Conservation (phyloP, 2,888 invertebrate species). For the Tetrapedia diversipes region DNA sequence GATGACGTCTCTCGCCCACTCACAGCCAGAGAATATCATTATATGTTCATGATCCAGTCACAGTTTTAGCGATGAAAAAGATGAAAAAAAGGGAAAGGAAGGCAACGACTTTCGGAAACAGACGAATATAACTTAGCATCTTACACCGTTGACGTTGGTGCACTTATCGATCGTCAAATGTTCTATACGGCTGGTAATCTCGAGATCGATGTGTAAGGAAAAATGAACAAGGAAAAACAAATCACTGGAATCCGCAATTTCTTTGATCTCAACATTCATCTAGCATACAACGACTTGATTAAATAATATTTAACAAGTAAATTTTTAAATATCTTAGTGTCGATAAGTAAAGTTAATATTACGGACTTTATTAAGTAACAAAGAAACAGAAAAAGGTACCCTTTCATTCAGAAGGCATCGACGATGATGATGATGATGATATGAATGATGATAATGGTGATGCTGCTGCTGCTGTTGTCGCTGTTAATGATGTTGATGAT, state of each 20-base stretch:
- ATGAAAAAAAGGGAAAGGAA: not conserved
- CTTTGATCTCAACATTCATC: conserved; percentile 82
- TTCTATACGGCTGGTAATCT: conserved; percentile 48
- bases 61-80: not conserved
- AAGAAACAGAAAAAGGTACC: conserved; percentile 57
- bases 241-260: conserved; percentile 76
- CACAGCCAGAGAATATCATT: not conserved
- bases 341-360: conserved; percentile 62
- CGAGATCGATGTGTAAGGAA: conserved; percentile 25
- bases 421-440: conserved; percentile 15
- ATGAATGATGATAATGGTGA: conserved; percentile 53
- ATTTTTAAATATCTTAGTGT: conserved; percentile 75
- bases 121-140: conserved; percentile 30
- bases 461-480: no score
- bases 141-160: conserved; percentile 23
- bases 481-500: no score
- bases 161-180: conserved; percentile 53
- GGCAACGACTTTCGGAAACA: conserved; percentile 41
- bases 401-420: conserved; percentile 64
- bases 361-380: conserved; percentile 65
- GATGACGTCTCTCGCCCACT: conserved; percentile 1
- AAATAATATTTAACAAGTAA: conserved; percentile 76
- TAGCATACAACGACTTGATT: conserved; percentile 81
- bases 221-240: conserved; percentile 23
- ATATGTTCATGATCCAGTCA: conserved; percentile 11